Percentiles rank a stretch among this genome's conserved stretches.
These are phyloP conservation scores for Leguminivora glycinivorella DNA, from an alignment of 1,140 invertebrate species.

Conservation along the genomic window DNA sequence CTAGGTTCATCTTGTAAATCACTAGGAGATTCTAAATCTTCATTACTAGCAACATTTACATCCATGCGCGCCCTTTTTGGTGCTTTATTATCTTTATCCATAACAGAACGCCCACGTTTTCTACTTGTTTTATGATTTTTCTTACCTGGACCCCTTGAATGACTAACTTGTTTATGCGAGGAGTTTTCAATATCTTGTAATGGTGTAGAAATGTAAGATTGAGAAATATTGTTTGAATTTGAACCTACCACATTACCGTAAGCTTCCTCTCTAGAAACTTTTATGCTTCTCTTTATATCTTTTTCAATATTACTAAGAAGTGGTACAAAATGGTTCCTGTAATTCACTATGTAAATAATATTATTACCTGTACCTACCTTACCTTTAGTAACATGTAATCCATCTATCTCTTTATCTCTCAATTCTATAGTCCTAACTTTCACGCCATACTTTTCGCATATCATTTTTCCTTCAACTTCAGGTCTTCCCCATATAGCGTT, in stretches of 20 bases:
- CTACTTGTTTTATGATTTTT: slow-evolving; percentile 32
- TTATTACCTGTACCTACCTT: too few species aligned
- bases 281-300: too few species aligned
- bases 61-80: slow-evolving; percentile 30
- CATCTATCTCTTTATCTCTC: too few species aligned
- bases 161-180: slow-evolving; percentile 29
- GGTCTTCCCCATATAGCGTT: too few species aligned
- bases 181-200: slow-evolving; percentile 33
- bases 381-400: too few species aligned
- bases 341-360: too few species aligned
- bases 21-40: slow-evolving; percentile 26
- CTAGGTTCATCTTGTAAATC: slow-evolving; percentile 25
- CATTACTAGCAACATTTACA: slow-evolving; percentile 33
- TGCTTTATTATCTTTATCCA: slow-evolving; percentile 31
- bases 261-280: slow-evolving; percentile 32
- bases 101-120: slow-evolving; percentile 33
- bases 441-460: too few species aligned
- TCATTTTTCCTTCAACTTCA: too few species aligned
- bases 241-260: slow-evolving; percentile 32
- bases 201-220: slow-evolving; percentile 27
- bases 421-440: too few species aligned
- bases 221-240: slow-evolving; percentile 32
- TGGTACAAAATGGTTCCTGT: too few species aligned
- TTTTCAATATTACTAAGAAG: too few species aligned
- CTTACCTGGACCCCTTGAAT: slow-evolving; percentile 24